A percentile compares a stretch with the other conserved stretches of the same genome.
phyloP scores from a whole-genome alignment of 2,797 vertebrate species.

The Spinus pinus region DNA sequence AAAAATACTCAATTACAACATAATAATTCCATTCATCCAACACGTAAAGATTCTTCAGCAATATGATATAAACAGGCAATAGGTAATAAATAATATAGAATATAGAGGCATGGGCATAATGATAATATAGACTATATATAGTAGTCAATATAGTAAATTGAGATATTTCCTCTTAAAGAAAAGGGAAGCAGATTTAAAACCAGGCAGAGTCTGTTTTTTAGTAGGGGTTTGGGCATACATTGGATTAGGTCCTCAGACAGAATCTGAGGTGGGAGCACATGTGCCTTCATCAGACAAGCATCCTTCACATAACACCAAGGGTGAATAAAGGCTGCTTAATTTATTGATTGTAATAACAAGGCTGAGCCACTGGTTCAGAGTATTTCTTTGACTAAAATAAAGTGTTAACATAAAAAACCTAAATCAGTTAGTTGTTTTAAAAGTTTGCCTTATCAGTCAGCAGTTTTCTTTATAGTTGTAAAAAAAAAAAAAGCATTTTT shows the following conservation, averaged over 20 bases:
- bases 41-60: background rate
- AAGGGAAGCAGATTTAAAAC: background rate
- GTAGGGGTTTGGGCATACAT: background rate
- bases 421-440: background rate
- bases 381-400: conserved; percentile 28
- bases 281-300: background rate
- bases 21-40: background rate
- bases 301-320: background rate
- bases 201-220: background rate
- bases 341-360: background rate
- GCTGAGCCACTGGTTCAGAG: background rate
- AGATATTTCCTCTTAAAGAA: background rate
- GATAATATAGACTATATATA: background rate
- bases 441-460: background rate
- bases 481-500: conserved; percentile 24
- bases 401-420: background rate
- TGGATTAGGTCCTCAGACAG: background rate
- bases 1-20: background rate
- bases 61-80: background rate
- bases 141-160: background rate
- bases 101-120: background rate
- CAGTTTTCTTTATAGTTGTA: background rate
- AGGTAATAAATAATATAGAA: background rate
- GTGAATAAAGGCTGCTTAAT: background rate
- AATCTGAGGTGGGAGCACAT: background rate